A percentile compares a stretch with the other conserved stretches of the same genome.
Evolutionary conservation across 2,888 invertebrate genomes (phyloP).

Genomic region (Rhingia rostrata): DNA sequence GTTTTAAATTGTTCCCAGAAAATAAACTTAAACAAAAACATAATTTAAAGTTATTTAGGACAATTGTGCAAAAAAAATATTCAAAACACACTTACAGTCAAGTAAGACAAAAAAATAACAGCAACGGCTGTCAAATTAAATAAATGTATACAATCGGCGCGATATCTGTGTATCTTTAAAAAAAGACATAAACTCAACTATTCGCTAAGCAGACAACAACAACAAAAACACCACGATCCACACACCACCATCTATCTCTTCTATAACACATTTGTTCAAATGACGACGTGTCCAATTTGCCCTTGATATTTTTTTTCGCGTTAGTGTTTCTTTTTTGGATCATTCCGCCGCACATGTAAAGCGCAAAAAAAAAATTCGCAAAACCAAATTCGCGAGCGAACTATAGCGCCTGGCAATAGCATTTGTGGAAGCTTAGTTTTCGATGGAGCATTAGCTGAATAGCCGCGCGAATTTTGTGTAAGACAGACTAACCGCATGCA

Average conservation of each 20-base stretch:
- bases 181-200: slow-evolving; percentile 36
- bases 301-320: slow-evolving; percentile 76
- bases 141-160: slow-evolving; percentile 65
- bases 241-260: slow-evolving; percentile 59
- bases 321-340: slow-evolving; percentile 68
- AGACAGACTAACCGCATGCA: slow-evolving; percentile 40
- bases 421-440: slow-evolving; percentile 56
- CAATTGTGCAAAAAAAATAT: slow-evolving; percentile 70
- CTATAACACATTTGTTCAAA: slow-evolving; percentile 74
- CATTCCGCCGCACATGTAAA: slow-evolving; percentile 71
- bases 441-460: slow-evolving; percentile 46
- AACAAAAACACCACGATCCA: slow-evolving; percentile 27
- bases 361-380: slow-evolving; percentile 72
- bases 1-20: slow-evolving; percentile 7
- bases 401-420: slow-evolving; percentile 39
- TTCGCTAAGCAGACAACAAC: slow-evolving; percentile 55
- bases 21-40: slow-evolving; percentile 25
- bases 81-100: slow-evolving; percentile 5
- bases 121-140: slow-evolving; percentile 70
- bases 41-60: slow-evolving; percentile 57
- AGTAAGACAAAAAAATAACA: slow-evolving; percentile 32
- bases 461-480: slow-evolving; percentile 42
- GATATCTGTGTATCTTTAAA: slow-evolving; percentile 48
- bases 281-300: slow-evolving; percentile 77
- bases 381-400: slow-evolving; percentile 53